Evolutionary conservation across 2,797 vertebrate species (phyloP), one percentile per base, ranked within the genome.

Genomic region (Mallotus villosus): DNA sequence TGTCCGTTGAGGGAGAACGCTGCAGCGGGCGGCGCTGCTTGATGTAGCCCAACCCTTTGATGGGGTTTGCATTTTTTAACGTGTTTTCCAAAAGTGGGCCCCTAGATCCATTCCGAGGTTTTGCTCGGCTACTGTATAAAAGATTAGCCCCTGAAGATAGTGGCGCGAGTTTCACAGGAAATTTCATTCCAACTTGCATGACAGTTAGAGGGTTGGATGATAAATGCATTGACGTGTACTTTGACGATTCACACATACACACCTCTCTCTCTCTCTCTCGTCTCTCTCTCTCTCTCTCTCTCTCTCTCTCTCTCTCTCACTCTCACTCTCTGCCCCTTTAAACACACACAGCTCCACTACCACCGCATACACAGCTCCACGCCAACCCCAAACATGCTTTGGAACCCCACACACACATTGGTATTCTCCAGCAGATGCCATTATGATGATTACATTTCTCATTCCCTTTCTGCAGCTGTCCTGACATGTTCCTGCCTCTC

Each of bases 1-100:
- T 9, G 8, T 6, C 7, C 2, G 7, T 22, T 4, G 55, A 7
- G 22, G 55, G 55, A 58, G 22, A 22, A 9, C 0, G 53, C 5
- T 2, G 3, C 57, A 11, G 57, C 2, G 12, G 8, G 7, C 19
- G 7, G 2, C 14, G 11, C 78, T 74, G 76, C 77, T 81, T 89
- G 73, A 72, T 81, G 70, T 81, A 81, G 83, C 81, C 78, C 77
- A 68, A 68, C 78, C 80, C 89, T 92, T 91, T 91, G 88, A 92
- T 85, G 87, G 82, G 78, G 84, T 90, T 91, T 90, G 88, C 87
- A 92, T 92, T 91, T 92, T 90, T 91, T 81, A 90, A 86, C 71
- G 81, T 74, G 74, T 84, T 86, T 85, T 85, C 82, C 79, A 84
- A 83, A 88, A 85, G 77, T 81, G 68, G 79, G 78, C 76, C 70